These are phyloP conservation scores for Thereuonema tuberculata DNA, from an alignment of 1,140 invertebrate genomes.

Conservation along the genomic window DNA sequence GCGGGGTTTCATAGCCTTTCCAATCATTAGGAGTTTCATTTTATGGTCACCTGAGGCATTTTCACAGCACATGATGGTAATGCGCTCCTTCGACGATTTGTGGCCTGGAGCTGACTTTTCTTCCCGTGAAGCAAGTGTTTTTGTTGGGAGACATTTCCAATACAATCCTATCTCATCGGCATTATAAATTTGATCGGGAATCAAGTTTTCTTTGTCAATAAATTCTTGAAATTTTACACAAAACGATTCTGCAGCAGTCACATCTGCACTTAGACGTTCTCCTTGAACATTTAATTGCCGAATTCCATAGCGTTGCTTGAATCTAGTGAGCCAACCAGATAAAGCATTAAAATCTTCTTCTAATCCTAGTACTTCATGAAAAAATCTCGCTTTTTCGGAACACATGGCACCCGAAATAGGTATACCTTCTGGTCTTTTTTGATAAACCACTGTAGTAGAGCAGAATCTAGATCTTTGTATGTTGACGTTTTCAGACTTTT, in stretches of 20 bases:
- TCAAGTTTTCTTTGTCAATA: neutral
- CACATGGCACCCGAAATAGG: neutral
- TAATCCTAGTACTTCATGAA: neutral
- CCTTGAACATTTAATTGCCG: neutral
- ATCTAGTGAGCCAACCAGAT: neutral
- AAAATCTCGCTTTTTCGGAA: neutral
- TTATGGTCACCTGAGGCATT: neutral
- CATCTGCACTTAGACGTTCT: neutral
- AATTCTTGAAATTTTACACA: neutral
- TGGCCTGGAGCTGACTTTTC: neutral
- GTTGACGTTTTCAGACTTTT: neutral
- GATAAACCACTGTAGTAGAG: neutral
- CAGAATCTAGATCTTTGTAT: neutral
- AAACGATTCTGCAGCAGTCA: neutral
- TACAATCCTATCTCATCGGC: neutral
- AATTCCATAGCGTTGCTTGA: neutral
- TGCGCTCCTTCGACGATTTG: neutral
- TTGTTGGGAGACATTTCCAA: neutral
- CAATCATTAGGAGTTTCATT: no score
- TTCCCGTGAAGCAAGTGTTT: neutral
- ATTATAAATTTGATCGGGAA: neutral
- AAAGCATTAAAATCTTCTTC: neutral
- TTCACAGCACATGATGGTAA: neutral
- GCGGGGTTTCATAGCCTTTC: no score
- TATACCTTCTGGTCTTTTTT: neutral